These are phyloP conservation scores for Siderastrea siderea DNA, from an alignment of 92 coral and sea anemone species.

Conservation along the genomic window DNA sequence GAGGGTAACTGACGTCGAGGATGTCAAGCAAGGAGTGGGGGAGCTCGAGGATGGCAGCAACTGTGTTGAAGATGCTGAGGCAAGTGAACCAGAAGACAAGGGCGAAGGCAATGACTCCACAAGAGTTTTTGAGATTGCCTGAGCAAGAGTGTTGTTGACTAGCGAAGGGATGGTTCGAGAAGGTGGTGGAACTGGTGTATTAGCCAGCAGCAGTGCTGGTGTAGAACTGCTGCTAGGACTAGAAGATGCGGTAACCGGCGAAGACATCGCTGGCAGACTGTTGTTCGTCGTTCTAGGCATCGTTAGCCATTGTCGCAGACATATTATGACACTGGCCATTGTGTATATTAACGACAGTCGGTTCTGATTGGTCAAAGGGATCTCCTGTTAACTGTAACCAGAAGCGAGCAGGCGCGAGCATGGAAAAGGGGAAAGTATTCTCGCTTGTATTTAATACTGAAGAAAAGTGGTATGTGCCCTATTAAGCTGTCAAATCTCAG, in stretches of 20 bases:
- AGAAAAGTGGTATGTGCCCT: no score
- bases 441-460: no score
- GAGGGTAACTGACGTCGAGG: neutral
- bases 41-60: neutral
- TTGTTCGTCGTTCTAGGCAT: slow-evolving; percentile 12
- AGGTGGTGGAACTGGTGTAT: neutral
- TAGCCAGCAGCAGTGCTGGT: neutral
- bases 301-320: no score
- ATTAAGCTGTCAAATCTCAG: no score
- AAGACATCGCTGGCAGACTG: slow-evolving; percentile 16
- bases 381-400: no score
- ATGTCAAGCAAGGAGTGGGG: neutral
- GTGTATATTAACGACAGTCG: neutral
- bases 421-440: no score
- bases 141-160: neutral
- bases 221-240: neutral
- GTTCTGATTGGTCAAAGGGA: no score
- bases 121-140: no score
- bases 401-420: no score
- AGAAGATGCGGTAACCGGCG: neutral
- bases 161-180: neutral
- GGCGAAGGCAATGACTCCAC: no score
- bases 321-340: no score
- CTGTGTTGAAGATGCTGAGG: neutral
- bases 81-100: neutral